A percentile compares a stretch with the other conserved stretches of the same genome.
Evolutionary conservation across 2,888 invertebrate species (phyloP).

Genomic region (Bimastos eiseni): DNA sequence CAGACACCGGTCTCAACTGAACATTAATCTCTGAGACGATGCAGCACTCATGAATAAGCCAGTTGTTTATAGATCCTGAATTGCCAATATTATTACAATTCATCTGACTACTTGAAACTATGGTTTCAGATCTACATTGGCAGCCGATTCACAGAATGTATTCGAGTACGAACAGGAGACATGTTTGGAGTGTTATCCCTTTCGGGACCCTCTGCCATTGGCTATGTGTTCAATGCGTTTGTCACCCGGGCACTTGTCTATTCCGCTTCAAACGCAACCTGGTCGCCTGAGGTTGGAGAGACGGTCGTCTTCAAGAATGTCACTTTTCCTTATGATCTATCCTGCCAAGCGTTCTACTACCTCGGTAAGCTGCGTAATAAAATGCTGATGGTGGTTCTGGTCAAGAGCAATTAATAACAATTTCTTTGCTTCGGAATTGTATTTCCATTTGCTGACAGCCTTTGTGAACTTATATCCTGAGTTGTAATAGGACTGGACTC

Average conservation of each 20-base stretch:
- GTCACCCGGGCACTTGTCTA: neutral
- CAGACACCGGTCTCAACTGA: too few species aligned
- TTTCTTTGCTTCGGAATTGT: too few species aligned
- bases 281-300: neutral
- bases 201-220: neutral
- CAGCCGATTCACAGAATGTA: neutral
- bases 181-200: neutral
- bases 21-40: too few species aligned
- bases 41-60: too few species aligned
- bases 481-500: too few species aligned
- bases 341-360: conserved; percentile 15
- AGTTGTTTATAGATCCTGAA: too few species aligned
- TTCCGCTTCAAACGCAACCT: neutral
- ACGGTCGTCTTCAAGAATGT: neutral
- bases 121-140: conserved; percentile 13
- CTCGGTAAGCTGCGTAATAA: neutral
- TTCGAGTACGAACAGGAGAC: neutral
- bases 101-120: too few species aligned
- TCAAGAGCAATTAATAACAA: too few species aligned
- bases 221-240: neutral
- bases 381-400: neutral
- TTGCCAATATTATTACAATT: too few species aligned
- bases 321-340: conserved; percentile 17
- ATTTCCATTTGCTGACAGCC: too few species aligned
- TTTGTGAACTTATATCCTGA: too few species aligned